Base-by-base conservation (phyloP, 30 jellyfish, hydroid and myxozoan genomes). In the Hydra vulgaris region DNA sequence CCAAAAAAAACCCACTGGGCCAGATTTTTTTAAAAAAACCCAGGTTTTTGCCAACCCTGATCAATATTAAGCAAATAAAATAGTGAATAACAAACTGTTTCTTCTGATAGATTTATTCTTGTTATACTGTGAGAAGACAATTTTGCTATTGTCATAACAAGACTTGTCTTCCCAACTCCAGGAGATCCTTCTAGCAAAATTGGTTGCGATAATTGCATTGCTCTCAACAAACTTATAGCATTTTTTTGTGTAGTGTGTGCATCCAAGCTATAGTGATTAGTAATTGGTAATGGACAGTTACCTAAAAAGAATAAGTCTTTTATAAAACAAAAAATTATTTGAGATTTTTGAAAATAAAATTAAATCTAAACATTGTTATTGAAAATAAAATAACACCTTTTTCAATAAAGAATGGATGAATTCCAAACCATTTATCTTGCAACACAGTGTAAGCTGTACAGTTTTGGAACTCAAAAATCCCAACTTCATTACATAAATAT, bases 171-270 rank as follows among this genome's bases (percentile, higher is more conserved):
- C 19, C 99, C 99, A 76, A 83, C 96, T 12, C 99, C 99, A 17
- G 99, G 99, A 17, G 99, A 86, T 22, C 99, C 99, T 85, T 94
- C 99, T 27, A 94, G 89, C 21, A 94, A 95, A 69, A 94, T 79
- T 73, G 99, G 99, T 23, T 95, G 85, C 54, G 95, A 22, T 66
- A 91, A 70, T 79, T 91, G 95, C 81, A 91, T 25, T 16, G 88
- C 98, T 8, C 98, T 84, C 72, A 87, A 54, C 16, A 91, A 84
- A 71, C 88, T 79, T 73, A 91, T 26, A 4, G 95, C 87, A 79
- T 91, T 91, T 78, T 84, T 87, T n/a, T 84, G 81, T 23, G 98
- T 91, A 20, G 97, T 84, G 74, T 75, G 79, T n/a, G 96, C 87
- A 17, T 80, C 69, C 17, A 89, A 69, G 72, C 90, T 78, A 25